Base-by-base conservation (phyloP, 2,797 vertebrate genomes). In the Myotis daubentonii region DNA sequence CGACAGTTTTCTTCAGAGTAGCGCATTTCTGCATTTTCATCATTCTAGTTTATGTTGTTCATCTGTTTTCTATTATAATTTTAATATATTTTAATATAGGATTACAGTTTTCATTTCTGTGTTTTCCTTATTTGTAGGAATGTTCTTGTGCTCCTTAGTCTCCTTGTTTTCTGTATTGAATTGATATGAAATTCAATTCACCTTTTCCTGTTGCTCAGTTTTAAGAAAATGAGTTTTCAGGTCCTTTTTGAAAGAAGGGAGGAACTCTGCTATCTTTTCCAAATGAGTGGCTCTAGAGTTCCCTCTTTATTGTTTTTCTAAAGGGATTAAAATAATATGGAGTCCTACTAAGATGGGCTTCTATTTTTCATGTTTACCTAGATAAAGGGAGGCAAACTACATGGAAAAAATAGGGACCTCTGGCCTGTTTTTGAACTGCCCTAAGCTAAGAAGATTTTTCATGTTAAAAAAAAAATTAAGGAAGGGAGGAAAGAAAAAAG, bases 291-390 rank as follows among this genome's bases (percentile, higher is more conserved):
- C 87, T 91, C 51, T 47, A 78, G n/a, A 22, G 57, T 13, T 20
- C 86, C 85, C 65, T 96, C 94, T 94, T 30, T 81, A 71, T 33
- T 93, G 65, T 78, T 94, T 87, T 44, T 60, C 5, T 55, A 71
- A 87, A 75, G n/a, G 65, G n/a, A 74, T 15, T 47, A 51, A 82
- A 68, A 55, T 15, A 79, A 51, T 1, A 47, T 1, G 44, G 70
- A 60, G n/a, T 17, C 16, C 8, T 87, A 2, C 44, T 62, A 44
- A 79, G 23, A 47, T 12, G 10, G 3, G 20, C 5, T 82, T 22
- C 47, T 38, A 65, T 47, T 74, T 47, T 9, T 55, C n/a, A 23
- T 41, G 87, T 92, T 87, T 49, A 30, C 5, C 20, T 33, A n/a
- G 4, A 51, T 49, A 23, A 80, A 44, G 13, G 23, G 13, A 47